Conservation (phyloP, 2,797 vertebrate genomes). For the Platyrinchus mystaceus region DNA sequence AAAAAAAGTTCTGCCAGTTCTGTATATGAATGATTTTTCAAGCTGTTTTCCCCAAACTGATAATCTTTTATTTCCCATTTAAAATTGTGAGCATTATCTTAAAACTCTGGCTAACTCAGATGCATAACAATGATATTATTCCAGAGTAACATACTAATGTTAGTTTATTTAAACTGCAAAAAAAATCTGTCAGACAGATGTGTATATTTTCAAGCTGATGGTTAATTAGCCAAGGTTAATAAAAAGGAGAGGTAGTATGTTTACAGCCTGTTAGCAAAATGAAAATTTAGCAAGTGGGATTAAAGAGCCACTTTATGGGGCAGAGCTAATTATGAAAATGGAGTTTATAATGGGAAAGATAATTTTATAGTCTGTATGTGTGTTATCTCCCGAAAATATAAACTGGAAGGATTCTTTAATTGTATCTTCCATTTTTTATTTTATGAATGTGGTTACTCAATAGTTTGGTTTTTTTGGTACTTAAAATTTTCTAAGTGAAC, state of each 20-base stretch:
- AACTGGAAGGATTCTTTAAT: neutral
- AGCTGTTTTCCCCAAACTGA: neutral
- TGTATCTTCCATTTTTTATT: neutral
- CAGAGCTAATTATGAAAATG: conserved; percentile 55
- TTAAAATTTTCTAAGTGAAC: neutral
- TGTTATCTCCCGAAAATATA: conserved; percentile 2
- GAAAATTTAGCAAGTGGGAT: conserved; percentile 21
- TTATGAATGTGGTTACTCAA: neutral
- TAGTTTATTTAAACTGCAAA: neutral
- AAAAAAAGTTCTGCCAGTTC: neutral
- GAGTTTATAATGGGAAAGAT: conserved; percentile 24
- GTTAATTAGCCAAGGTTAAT: conserved; percentile 58
- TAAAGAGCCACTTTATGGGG: conserved; percentile 30
- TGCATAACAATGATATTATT: neutral
- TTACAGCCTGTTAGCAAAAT: conserved; percentile 42
- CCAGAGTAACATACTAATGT: neutral
- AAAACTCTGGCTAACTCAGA: neutral
- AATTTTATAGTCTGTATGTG: conserved; percentile 13
- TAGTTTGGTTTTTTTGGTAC: neutral
- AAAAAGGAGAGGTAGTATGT: conserved; percentile 25
- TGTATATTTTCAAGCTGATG: neutral
- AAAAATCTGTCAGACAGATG: neutral
- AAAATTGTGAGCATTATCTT: neutral
- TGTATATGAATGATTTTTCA: neutral
- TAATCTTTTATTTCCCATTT: neutral